These are phyloP conservation scores for Drosophila barbarae DNA, from an alignment of 2,888 invertebrate species.

Conservation along the genomic window DNA sequence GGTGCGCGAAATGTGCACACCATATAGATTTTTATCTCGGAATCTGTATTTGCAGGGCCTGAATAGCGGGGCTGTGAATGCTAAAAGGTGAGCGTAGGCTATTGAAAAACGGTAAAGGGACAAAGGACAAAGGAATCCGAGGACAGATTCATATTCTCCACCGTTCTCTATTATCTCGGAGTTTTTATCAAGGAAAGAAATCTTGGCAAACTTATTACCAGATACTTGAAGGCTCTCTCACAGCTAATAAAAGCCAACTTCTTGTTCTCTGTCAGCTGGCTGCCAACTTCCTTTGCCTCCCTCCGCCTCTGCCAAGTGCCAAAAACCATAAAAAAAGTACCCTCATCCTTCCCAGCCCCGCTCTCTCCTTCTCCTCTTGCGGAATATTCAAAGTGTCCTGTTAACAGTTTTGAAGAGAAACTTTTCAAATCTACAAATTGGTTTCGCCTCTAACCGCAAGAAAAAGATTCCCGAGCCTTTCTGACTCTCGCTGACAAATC, in stretches of 20 bases:
- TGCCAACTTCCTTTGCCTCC: constrained; percentile 28
- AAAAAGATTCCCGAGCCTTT: constrained; percentile 50
- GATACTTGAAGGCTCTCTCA: constrained; percentile 36
- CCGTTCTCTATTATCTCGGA: constrained; percentile 21
- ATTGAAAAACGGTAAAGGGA: constrained; percentile 9
- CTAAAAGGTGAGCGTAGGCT: constrained; percentile 8
- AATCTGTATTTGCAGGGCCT: constrained; percentile 23
- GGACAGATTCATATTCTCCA: background rate
- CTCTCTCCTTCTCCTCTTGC: background rate
- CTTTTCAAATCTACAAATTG: constrained; percentile 72
- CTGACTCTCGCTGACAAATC: constrained; percentile 41
- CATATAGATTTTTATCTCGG: constrained; percentile 32
- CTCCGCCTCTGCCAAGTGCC: constrained; percentile 17
- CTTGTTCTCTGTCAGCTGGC: constrained; percentile 37
- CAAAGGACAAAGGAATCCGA: constrained; percentile 8
- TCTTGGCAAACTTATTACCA: constrained; percentile 48
- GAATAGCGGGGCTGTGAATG: background rate
- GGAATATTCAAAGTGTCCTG: constrained; percentile 52
- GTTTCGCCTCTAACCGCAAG: constrained; percentile 69
- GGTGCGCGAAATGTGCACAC: constrained; percentile 37
- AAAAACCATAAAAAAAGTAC: constrained; percentile 32
- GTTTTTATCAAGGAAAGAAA: constrained; percentile 18
- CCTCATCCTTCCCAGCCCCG: background rate
- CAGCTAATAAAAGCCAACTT: constrained; percentile 45
- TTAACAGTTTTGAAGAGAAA: constrained; percentile 55